These are phyloP conservation scores for Agrotis clavis DNA, from an alignment of 2,888 invertebrate genomes.

Conservation along the genomic window DNA sequence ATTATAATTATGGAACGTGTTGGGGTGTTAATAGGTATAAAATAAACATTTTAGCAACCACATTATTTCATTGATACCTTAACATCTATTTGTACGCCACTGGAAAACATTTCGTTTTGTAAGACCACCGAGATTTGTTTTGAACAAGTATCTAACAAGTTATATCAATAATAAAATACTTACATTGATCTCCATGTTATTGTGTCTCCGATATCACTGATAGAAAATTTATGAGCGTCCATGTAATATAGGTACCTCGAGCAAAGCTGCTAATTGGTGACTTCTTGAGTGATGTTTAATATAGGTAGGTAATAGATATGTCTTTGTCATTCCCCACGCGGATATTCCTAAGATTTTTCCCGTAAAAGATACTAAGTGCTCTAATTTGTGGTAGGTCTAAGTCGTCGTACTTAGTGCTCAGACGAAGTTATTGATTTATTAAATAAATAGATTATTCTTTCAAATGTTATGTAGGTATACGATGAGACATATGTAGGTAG, in stretches of 20 bases:
- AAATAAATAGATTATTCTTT: not conserved
- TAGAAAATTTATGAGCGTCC: slow-evolving; percentile 42
- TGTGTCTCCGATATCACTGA: slow-evolving; percentile 60
- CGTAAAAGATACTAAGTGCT: slow-evolving; percentile 41
- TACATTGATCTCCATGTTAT: slow-evolving; percentile 70
- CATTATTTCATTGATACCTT: not conserved
- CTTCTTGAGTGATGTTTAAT: slow-evolving; percentile 42
- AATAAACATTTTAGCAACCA: too few relatives aligned
- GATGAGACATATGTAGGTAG: not conserved
- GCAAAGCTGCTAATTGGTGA: slow-evolving; percentile 69
- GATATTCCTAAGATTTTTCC: slow-evolving; percentile 32
- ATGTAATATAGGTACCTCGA: slow-evolving; percentile 56
- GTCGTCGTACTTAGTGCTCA: not conserved
- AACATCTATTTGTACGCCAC: not conserved
- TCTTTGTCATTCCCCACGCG: slow-evolving; percentile 20
- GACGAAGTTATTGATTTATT: not conserved
- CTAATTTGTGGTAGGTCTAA: slow-evolving; percentile 47
- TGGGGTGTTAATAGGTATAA: not conserved
- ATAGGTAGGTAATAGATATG: slow-evolving; percentile 11
- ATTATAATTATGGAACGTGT: not conserved
- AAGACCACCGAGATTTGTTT: not conserved
- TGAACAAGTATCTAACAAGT: not conserved
- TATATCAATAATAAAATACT: slow-evolving; percentile 54
- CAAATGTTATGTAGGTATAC: not conserved
- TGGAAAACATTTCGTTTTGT: not conserved